Conservation (phyloP, 2,888 invertebrate genomes). For the Cyrtodaria siliqua region DNA sequence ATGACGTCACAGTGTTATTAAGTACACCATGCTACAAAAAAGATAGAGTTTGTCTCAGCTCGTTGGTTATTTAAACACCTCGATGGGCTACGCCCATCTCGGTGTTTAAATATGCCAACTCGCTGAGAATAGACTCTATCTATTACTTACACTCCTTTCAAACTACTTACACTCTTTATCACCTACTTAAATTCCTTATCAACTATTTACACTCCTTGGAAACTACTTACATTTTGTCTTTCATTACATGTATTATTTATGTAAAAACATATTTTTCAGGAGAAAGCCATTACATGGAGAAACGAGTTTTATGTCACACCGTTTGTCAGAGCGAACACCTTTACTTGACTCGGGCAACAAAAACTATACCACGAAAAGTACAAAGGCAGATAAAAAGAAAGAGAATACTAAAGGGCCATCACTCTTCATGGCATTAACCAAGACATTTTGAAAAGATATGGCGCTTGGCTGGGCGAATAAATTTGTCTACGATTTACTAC, state of each 20-base stretch:
- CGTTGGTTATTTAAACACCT: too few species aligned
- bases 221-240: too few species aligned
- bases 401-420: constrained; percentile 79
- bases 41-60: too few species aligned
- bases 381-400: constrained; percentile 25
- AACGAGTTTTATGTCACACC: constrained; percentile 25
- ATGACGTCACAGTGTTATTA: too few species aligned
- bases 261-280: neutral
- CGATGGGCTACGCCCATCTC: too few species aligned
- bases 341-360: constrained; percentile 5
- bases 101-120: too few species aligned
- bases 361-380: neutral
- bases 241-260: neutral
- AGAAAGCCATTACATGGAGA: constrained; percentile 5
- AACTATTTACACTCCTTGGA: too few species aligned
- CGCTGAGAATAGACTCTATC: too few species aligned
- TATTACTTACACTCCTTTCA: too few species aligned
- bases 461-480: constrained; percentile 74
- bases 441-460: constrained; percentile 69
- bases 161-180: too few species aligned
- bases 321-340: constrained; percentile 28
- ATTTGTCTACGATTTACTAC: constrained; percentile 73
- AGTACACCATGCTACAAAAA: too few species aligned
- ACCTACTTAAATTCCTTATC: too few species aligned
- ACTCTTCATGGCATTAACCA: constrained; percentile 68